phyloP scores from a whole-genome alignment of 2,113 vertebrate species.

The Hydrochoerus hydrochaeris region DNA sequence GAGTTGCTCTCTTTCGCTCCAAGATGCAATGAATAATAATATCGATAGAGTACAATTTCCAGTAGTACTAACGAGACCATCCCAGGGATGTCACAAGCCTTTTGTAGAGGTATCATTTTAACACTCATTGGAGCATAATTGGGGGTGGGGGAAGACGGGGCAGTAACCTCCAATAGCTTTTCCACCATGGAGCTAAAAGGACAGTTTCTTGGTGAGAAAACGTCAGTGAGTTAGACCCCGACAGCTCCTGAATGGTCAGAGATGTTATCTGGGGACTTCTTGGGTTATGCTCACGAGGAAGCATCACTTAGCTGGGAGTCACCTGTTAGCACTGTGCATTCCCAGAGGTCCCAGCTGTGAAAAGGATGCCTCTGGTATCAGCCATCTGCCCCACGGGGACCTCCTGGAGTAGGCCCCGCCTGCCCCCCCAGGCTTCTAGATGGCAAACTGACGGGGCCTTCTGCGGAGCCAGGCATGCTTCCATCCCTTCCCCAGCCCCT shows the following conservation, averaged over 20 bases:
- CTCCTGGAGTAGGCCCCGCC: not conserved
- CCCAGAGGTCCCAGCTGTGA: not conserved
- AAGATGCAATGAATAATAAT: not conserved
- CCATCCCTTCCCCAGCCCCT: too few relatives aligned
- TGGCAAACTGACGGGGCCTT: not conserved
- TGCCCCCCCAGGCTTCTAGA: not conserved
- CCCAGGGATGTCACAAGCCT: not conserved
- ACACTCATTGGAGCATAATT: not conserved
- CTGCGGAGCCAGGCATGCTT: not conserved
- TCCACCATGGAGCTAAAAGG: not conserved
- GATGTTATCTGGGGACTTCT: constrained; percentile 36
- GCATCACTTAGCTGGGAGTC: not conserved
- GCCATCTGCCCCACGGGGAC: not conserved
- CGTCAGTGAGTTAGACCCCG: not conserved
- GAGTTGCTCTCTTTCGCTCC: not conserved
- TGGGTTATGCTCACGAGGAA: not conserved
- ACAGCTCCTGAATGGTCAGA: not conserved
- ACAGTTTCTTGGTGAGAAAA: constrained; percentile 67
- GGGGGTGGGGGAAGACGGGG: not conserved
- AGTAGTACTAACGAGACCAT: not conserved
- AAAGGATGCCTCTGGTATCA: not conserved
- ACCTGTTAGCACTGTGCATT: not conserved
- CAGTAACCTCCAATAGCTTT: constrained; percentile 38
- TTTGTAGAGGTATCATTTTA: constrained; percentile 15
- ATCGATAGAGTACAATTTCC: not conserved